A percentile compares a stretch with the other conserved stretches of the same genome.
Conservation (phyloP, 1,140 invertebrate species). For the Sweltsa coloradensis region DNA sequence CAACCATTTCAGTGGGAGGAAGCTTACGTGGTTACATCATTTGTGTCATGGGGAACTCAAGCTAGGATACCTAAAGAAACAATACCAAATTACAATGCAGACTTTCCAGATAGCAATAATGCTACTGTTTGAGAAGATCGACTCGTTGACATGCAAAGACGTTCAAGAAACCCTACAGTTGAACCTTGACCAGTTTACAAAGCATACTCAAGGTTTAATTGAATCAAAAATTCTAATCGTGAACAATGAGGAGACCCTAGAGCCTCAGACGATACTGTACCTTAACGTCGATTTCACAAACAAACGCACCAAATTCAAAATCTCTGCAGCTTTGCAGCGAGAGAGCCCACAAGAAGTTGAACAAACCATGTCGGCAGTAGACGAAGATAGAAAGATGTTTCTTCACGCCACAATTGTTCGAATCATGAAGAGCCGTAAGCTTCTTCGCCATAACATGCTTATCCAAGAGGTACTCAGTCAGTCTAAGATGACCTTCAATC, state of each 20-base stretch:
- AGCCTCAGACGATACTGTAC: conserved; percentile 7
- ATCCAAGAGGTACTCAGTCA: not conserved
- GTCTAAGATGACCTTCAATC: not conserved
- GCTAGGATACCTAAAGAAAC: conserved; percentile 61
- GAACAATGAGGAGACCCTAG: conserved; percentile 31
- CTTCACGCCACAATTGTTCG: not conserved
- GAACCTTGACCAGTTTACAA: conserved; percentile 66
- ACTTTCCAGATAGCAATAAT: conserved; percentile 93
- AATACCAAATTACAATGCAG: conserved; percentile 84
- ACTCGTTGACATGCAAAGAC: conserved; percentile 55
- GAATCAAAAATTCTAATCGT: conserved; percentile 69
- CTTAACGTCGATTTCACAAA: conserved; percentile 25
- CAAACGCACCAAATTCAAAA: conserved; percentile 86
- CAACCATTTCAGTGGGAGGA: conserved; percentile 83
- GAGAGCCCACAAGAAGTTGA: conserved; percentile 53
- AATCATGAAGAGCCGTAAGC: not conserved
- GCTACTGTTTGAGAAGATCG: conserved; percentile 70
- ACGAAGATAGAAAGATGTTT: not conserved
- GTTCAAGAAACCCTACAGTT: conserved; percentile 61
- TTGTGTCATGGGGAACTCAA: conserved; percentile 76
- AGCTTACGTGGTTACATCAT: conserved; percentile 95
- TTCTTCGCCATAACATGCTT: not conserved
- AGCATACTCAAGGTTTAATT: conserved; percentile 67
- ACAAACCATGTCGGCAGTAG: not conserved
- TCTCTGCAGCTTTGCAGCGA: conserved; percentile 74